Conservation (phyloP, 1,140 invertebrate species). For the Phortica variegata region DNA sequence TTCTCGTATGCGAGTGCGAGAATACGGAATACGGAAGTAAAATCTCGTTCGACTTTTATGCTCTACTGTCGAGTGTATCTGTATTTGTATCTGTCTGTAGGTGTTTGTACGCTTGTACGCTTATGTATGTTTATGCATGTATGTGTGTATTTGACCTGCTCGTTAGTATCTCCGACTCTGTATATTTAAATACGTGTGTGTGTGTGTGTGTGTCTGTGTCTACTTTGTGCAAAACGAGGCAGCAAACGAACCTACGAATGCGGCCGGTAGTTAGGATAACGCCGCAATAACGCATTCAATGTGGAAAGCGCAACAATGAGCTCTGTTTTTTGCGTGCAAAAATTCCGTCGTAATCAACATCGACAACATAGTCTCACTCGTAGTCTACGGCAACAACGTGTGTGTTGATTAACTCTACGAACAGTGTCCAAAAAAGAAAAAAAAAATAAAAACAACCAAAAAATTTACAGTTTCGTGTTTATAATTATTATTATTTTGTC, state of each 20-base stretch:
- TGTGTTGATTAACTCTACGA: too few species aligned
- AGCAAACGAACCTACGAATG: slow-evolving; percentile 23
- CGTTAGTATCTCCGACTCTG: too few species aligned
- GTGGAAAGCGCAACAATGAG: slow-evolving; percentile 54
- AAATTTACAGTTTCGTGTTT: background rate
- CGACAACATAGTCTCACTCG: slow-evolving; percentile 6
- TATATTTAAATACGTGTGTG: slow-evolving; percentile 8
- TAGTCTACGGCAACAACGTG: slow-evolving; percentile 6
- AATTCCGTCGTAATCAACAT: slow-evolving; percentile 1
- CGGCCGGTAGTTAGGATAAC: slow-evolving; percentile 51
- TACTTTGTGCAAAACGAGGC: slow-evolving; percentile 24
- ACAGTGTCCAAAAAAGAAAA: background rate
- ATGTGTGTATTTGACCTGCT: slow-evolving; percentile 7
- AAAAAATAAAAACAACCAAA: background rate
- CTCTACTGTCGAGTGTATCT: background rate
- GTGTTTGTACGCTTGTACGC: background rate
- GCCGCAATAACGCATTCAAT: slow-evolving; percentile 54
- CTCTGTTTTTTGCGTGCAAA: slow-evolving; percentile 24
- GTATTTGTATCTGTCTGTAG: slow-evolving; percentile 1
- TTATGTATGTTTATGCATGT: slow-evolving; percentile 9
- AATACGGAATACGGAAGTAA: slow-evolving; percentile 17
- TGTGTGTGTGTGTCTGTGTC: slow-evolving; percentile 10
- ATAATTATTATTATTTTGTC: too few species aligned
- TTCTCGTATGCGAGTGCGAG: too few species aligned
- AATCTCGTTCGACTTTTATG: slow-evolving; percentile 5